These are phyloP conservation scores for Drosophila robusta DNA, from an alignment of 2,888 invertebrate genomes.

Conservation along the genomic window DNA sequence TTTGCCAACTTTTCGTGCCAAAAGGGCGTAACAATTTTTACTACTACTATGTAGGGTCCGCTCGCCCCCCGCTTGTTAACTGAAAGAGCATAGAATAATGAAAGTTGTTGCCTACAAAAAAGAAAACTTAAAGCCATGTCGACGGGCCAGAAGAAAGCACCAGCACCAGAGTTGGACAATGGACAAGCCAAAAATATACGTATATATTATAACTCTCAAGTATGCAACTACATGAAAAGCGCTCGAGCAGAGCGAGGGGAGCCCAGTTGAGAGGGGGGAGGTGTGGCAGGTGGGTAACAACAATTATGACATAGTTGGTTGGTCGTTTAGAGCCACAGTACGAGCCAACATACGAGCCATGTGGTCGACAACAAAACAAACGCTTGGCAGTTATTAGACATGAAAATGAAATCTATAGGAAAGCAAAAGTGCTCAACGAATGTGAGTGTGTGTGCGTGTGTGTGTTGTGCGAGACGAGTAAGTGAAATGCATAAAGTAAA, in stretches of 20 bases:
- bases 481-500: conserved; percentile 44
- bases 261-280: conserved; percentile 1
- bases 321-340: conserved; percentile 20
- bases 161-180: conserved; percentile 31
- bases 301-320: conserved; percentile 70
- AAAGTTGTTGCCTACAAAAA: conserved; percentile 3
- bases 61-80: not conserved
- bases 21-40: not conserved
- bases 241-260: conserved; percentile 34
- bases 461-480: not conserved
- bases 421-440: conserved; percentile 70
- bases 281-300: not conserved
- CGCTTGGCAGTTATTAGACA: conserved; percentile 35
- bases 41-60: not conserved
- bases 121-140: conserved; percentile 38
- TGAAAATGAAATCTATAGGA: conserved; percentile 64
- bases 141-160: conserved; percentile 54
- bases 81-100: conserved; percentile 2
- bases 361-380: conserved; percentile 1
- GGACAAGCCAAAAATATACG: conserved; percentile 12
- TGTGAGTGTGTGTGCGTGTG: conserved; percentile 21
- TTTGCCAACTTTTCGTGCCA: not conserved
- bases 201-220: conserved; percentile 3
- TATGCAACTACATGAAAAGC: conserved; percentile 29
- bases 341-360: not conserved